These are phyloP conservation scores for Propithecus perrieri DNA, from an alignment of 2,797 vertebrate species.

Conservation along the genomic window DNA sequence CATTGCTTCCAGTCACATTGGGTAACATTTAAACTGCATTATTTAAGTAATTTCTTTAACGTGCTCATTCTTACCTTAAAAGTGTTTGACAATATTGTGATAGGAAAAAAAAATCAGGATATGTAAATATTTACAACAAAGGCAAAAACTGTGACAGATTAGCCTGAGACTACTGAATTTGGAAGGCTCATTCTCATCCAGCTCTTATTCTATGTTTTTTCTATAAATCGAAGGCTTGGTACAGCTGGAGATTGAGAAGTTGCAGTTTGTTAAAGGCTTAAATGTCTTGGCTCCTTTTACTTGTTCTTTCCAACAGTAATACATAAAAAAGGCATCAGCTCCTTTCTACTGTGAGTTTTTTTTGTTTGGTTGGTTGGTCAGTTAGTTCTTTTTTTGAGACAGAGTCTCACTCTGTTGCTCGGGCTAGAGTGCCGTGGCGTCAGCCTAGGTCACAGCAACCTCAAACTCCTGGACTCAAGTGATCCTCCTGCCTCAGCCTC, in stretches of 20 bases:
- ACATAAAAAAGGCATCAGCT: background rate
- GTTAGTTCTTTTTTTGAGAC: no score
- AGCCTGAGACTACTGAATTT: background rate
- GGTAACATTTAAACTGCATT: background rate
- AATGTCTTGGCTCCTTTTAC: background rate
- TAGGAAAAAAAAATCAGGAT: background rate
- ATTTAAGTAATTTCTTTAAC: background rate
- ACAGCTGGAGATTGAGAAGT: constrained; percentile 14
- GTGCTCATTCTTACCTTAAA: background rate
- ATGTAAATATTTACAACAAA: background rate
- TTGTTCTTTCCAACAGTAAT: background rate
- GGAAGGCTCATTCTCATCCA: background rate
- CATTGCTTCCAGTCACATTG: background rate
- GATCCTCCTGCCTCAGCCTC: no score
- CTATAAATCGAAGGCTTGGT: background rate
- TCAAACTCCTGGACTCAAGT: no score
- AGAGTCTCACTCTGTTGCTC: no score
- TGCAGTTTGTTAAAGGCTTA: background rate
- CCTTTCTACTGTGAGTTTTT: background rate
- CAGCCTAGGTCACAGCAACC: no score
- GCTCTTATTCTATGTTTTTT: background rate
- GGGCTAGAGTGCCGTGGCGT: no score
- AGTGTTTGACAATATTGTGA: background rate
- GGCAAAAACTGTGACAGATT: background rate
- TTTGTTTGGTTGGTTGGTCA: no score